phyloP scores from a whole-genome alignment of 2,888 invertebrate species.

The Lasioglossum zephyrum region DNA sequence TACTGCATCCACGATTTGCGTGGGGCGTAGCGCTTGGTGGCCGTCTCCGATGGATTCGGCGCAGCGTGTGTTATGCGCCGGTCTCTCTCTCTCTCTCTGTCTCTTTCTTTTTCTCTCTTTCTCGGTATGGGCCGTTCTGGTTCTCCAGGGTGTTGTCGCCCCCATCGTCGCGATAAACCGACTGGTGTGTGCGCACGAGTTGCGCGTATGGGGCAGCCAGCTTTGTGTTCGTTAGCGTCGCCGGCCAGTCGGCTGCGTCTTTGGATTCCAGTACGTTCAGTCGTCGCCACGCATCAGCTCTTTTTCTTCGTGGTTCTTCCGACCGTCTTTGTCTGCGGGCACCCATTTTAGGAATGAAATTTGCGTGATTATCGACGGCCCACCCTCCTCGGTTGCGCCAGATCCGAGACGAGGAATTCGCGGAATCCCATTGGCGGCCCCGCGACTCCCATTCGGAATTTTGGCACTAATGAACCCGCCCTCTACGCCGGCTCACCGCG shows the following conservation, averaged over 20 bases:
- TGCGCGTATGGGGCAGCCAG: not conserved
- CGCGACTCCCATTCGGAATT: conserved; percentile 42
- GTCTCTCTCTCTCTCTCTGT: not conserved
- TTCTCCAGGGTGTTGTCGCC: conserved; percentile 36
- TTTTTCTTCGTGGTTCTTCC: conserved; percentile 31
- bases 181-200: conserved; percentile 6
- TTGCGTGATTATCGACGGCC: conserved; percentile 66
- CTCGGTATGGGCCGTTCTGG: conserved; percentile 35
- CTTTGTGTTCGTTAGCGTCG: conserved; percentile 24
- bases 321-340: conserved; percentile 32
- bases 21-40: not conserved
- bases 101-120: too few species aligned
- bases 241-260: conserved; percentile 23
- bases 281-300: conserved; percentile 38
- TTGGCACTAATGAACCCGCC: conserved; percentile 22
- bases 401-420: conserved; percentile 55
- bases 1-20: not conserved
- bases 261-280: conserved; percentile 56
- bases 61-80: not conserved
- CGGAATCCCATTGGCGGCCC: conserved; percentile 56
- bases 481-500: not conserved
- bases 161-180: conserved; percentile 44
- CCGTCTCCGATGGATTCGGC: not conserved
- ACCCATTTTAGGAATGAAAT: conserved; percentile 76
- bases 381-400: conserved; percentile 52